Evolutionary conservation across 1,140 invertebrate species (phyloP), one percentile per base, ranked within the genome.

Genomic region (Drosophila santomea): DNA sequence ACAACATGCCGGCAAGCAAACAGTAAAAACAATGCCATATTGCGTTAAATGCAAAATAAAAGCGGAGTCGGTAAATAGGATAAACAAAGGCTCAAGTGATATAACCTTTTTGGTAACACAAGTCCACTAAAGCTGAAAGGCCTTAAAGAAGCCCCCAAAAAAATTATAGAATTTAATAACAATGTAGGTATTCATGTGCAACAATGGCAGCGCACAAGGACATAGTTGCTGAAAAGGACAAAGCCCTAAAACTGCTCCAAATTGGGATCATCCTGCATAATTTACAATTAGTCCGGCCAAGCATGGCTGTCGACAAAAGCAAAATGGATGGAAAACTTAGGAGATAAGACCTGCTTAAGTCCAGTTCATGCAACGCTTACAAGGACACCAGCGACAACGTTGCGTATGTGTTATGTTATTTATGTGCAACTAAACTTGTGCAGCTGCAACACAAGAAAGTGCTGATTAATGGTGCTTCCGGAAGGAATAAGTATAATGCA

Each of bases 231-330:
- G 55, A n/a, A n/a, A 35, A 58, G 4, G 38, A 56, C 25, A 3
- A 12, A 51, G 25, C 0, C 25, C 39, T 45, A 54, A 58, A 50
- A 38, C 64, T 47, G 60, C 60, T 28, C 17, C 63, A 74, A 69
- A 74, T 58, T 51, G 66, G 25, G 50, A 15, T 36, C 45, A 25
- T 15, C 54, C 55, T 59, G 63, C 62, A 64, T 83, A 76, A 76
- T 88, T 83, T 89, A 83, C 76, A 86, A 88, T 82, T 86, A 88
- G 68, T 36, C 62, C 72, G 48, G 43, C 60, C 25, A 57, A 48
- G 50, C 28, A 69, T 67, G 48, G 38, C 50, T 82, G 79, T 68
- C 68, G 45, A 48, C 62, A 39, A 44, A 45, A 64, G 15, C 17
- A 36, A 23, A 56, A 56, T 68, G 62, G 41, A 68, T 56, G 48